Percentiles rank a stretch among this genome's conserved stretches.
These are phyloP conservation scores for Pluvianellus socialis DNA, from an alignment of 2,113 vertebrate species.

Conservation along the genomic window DNA sequence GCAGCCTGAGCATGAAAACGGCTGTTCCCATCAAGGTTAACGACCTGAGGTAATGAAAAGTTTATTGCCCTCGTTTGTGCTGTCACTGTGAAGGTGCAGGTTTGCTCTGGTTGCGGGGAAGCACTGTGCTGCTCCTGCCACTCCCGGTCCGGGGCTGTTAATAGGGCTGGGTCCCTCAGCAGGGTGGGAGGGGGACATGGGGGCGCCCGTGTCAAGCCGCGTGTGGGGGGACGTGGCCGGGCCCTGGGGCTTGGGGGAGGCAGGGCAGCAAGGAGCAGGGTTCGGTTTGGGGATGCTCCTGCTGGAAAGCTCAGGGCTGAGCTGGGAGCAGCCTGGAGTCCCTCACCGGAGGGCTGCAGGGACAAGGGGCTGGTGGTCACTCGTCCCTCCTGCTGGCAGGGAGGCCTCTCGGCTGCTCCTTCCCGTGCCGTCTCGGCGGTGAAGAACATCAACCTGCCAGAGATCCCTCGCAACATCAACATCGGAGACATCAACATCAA, in stretches of 20 bases:
- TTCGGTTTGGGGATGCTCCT: background rate
- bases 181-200: rapidly evolving
- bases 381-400: slow-evolving; percentile 61
- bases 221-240: rapidly evolving
- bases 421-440: slow-evolving; percentile 90
- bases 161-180: rapidly evolving
- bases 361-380: background rate
- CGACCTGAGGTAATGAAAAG: background rate
- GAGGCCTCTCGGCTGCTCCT: slow-evolving; percentile 88
- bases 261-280: background rate
- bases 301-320: background rate
- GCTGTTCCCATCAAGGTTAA: background rate
- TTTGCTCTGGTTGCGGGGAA: background rate
- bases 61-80: background rate
- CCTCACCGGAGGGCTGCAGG: background rate
- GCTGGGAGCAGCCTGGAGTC: background rate
- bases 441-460: slow-evolving; percentile 94
- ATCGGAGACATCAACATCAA: slow-evolving; percentile 96
- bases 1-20: rapidly evolving
- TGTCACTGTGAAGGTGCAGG: too few species aligned
- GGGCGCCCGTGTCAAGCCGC: background rate
- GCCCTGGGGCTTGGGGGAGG: background rate
- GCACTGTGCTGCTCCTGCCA: rapidly evolving
- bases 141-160: rapidly evolving
- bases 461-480: slow-evolving; percentile 95